phyloP scores from a whole-genome alignment of 2,888 invertebrate species.

The Maniola hyperantus region DNA sequence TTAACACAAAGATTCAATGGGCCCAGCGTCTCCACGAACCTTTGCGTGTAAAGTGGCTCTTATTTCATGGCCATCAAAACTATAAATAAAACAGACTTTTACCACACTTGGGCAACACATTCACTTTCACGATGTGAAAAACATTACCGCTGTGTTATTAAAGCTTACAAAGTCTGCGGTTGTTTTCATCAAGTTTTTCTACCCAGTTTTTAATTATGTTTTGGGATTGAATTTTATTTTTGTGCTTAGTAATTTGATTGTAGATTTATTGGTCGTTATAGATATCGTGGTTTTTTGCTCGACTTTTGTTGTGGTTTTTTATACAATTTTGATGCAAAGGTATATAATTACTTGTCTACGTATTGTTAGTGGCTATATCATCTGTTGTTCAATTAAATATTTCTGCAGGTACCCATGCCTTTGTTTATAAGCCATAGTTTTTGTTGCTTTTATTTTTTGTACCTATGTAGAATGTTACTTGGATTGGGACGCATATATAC shows the following conservation, averaged over 20 bases:
- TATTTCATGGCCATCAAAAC: no score
- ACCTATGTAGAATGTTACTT: background rate
- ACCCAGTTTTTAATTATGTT: background rate
- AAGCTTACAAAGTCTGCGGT: no score
- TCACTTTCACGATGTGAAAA: no score
- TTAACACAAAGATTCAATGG: no score
- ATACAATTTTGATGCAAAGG: background rate
- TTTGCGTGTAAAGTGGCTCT: no score
- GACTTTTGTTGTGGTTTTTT: background rate
- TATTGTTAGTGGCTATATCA: background rate
- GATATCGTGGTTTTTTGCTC: background rate
- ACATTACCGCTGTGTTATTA: no score
- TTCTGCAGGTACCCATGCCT: background rate
- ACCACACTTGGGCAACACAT: no score
- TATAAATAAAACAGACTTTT: no score
- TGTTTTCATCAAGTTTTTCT: background rate
- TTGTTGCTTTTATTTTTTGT: background rate
- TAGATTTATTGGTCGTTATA: background rate
- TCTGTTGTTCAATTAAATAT: background rate
- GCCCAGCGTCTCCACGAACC: no score
- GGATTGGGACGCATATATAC: background rate
- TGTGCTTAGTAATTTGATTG: background rate
- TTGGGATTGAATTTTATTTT: background rate
- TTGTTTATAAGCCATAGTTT: background rate
- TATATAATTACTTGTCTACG: background rate